Evolutionary conservation across 2,797 vertebrate genomes (phyloP), one percentile per base, ranked within the genome.

Genomic region (Sebastes cheni): DNA sequence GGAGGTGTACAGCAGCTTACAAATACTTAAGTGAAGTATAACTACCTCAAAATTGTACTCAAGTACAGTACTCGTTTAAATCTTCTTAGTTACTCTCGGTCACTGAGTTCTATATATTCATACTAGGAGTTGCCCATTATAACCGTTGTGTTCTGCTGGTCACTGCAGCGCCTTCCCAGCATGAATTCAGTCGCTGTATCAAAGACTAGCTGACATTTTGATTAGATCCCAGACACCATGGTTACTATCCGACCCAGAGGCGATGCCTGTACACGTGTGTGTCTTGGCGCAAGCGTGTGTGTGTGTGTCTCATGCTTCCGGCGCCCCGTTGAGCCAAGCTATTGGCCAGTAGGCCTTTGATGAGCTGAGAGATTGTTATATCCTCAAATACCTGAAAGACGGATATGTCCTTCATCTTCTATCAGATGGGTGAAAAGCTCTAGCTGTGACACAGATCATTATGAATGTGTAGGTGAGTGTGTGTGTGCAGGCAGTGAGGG

Each of bases 301-400:
- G 75, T 18, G 29, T 50, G 71, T 8, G 34, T 36, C 22, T 65
- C 12, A 36, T 67, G 30, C 3, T 42, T 65, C 30, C 10, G 13
- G 67, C 8, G 4, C 67, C 83, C 71, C 71, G 32, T 66, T 76
- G 79, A 78, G 76, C 16, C 76, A 77, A 36, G 29, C 82, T 84
- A 81, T 79, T 83, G 81, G 75, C 72, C 71, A 68, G 64, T 58
- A 67, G 77, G 61, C 71, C 82, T 88, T 79, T 82, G 82, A 86
- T 80, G 62, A 79, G 66, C 46, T 32, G 72, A 72, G 36, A 83
- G 56, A 67, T 85, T 82, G 64, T 81, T 75, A 79, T 76, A 61
- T 82, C 56, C 74, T 78, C 36, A 81, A 64, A 85, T 60, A 64
- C 4, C 59, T 78, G 42, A 78, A 81, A 86, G 77, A 81, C 62